Evolutionary conservation across 1,140 invertebrate species (phyloP), one percentile per base, ranked within the genome.

Genomic region (Drosophila teissieri): DNA sequence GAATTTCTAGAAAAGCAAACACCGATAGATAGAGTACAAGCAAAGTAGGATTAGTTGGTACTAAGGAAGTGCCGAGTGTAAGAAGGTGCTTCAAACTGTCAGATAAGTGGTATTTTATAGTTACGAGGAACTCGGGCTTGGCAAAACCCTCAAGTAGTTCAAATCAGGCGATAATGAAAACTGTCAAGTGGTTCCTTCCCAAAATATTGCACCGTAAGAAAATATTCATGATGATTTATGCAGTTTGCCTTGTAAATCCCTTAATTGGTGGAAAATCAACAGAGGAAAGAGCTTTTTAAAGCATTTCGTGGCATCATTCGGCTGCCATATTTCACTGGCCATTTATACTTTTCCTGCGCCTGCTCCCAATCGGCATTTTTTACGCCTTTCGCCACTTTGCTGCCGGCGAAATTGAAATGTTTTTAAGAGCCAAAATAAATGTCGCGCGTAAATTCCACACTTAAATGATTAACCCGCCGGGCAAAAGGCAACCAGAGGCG

Each of bases 381-480:
- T 48, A 49, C 48, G 67, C 44, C 63, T 68, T 70, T 70, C 65
- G 36, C 64, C 64, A 64, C 64, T 68, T 68, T 64, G 19, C 60
- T 52, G 60, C 44, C 45, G 46, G 37, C 44, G 15, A 67, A 67
- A 76, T 77, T 78, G 56, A 77, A 77, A 77, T 70, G 73, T 76
- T 76, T 76, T 76, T 68, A 76, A 76, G 70, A 70, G 64, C 61
- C 52, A 76, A 76, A 75, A 76, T 76, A 77, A 77, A 77, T 77
- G 74, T 77, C 74, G 61, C 74, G 63, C 73, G 64, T 77, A 76
- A 75, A 76, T 76, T 76, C 72, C 73, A 67, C 73, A 76, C 72
- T 67, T 76, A 76, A 76, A 76, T 76, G 73, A 76, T 76, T 76
- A 76, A 75, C 72, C 72, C 58, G 52, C 51, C 51, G 56, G 68